phyloP scores from a whole-genome alignment of 2,797 vertebrate genomes.

The Odontamblyopus lacepedii region DNA sequence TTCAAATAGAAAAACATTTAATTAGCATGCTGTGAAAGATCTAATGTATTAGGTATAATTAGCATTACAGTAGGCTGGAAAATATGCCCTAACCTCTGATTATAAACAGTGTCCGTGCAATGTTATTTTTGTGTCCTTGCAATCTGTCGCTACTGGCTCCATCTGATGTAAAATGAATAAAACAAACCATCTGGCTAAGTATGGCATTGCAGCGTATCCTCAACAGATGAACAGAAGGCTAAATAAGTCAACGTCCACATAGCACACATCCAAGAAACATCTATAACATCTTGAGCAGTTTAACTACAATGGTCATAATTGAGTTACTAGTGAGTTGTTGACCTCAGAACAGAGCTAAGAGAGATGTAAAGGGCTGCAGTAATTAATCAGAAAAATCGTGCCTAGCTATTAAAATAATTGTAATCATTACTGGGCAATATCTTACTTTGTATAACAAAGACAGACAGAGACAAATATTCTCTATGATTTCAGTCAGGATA shows the following conservation, averaged over 20 bases:
- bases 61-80: conserved; percentile 22
- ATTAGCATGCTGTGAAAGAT: conserved; percentile 19
- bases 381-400: too few relatives aligned
- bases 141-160: neutral
- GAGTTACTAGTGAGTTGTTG: neutral
- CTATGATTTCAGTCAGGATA: too few relatives aligned
- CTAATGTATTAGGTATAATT: conserved; percentile 24
- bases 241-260: neutral
- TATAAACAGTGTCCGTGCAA: conserved; percentile 1
- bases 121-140: conserved; percentile 9
- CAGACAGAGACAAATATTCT: too few relatives aligned
- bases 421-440: too few relatives aligned
- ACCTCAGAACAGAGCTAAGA: neutral
- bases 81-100: conserved; percentile 10
- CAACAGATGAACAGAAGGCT: neutral
- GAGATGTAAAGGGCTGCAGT: too few relatives aligned
- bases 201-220: neutral
- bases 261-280: neutral
- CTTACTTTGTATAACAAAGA: too few relatives aligned
- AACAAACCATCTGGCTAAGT: conserved; percentile 10
- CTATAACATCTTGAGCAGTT: neutral
- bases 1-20: conserved; percentile 5
- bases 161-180: conserved; percentile 6
- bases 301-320: neutral
- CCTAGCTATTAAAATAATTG: too few relatives aligned